Evolutionary conservation across 2,113 vertebrate species (phyloP).

Genomic region (Chamaea fasciata): DNA sequence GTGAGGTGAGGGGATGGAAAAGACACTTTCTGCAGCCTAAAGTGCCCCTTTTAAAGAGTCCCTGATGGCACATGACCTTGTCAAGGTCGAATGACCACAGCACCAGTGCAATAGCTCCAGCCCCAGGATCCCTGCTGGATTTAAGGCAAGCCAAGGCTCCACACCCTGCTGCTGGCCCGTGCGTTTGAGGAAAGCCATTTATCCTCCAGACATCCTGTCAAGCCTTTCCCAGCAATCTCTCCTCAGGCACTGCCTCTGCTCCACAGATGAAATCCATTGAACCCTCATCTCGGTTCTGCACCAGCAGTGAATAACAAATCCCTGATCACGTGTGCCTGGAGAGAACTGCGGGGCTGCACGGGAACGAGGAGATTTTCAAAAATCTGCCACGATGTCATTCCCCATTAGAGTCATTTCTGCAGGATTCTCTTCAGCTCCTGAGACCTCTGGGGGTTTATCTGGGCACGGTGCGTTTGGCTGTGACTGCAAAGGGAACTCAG

Average conservation of each 20-base stretch:
- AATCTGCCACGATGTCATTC: neutral
- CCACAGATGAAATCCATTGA: neutral
- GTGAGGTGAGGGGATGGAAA: fast-evolving
- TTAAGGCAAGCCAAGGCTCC: neutral
- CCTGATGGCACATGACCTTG: neutral
- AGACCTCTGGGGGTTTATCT: neutral
- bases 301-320: neutral
- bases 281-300: neutral
- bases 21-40: neutral
- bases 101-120: fast-evolving
- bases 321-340: neutral
- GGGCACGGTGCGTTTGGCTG: neutral
- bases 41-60: neutral
- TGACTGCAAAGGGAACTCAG: neutral
- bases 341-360: neutral
- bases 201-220: neutral
- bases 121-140: fast-evolving
- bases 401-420: neutral
- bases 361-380: neutral
- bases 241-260: neutral
- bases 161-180: fast-evolving
- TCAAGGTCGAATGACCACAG: neutral
- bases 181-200: neutral
- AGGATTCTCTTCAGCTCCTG: neutral
- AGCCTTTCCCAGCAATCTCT: neutral